Evolutionary conservation across 2,113 vertebrate species (phyloP), one percentile per base, ranked within the genome.

Genomic region (Bolborhynchus lineola): DNA sequence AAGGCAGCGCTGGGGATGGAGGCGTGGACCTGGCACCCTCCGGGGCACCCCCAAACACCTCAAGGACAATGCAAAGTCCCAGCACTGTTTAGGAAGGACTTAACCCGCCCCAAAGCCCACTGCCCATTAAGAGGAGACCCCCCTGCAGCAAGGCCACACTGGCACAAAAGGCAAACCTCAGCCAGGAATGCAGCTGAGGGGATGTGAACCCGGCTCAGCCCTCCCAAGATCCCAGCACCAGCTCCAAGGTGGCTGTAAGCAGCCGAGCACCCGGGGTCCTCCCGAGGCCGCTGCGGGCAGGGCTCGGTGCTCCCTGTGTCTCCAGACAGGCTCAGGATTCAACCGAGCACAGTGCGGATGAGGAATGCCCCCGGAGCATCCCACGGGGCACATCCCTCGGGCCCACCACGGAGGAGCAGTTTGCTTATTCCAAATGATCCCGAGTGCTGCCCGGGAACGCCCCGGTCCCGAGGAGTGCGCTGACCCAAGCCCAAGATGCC

Each of bases 401-500:
- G 11, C 35, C 41, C 11, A 1, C 31, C 78, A 20, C 13, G 16
- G 11, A 17, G 14, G 5, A 31, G 42, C 23, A 16, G 13, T 70
- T 53, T 5, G 44, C 55, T 82, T 11, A 7, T 71, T 46, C 42
- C 21, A 41, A 59, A 41, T 2, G 18, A 26, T 5, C 6, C 6
- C 1, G 15, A 50, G 39, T 39, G 39, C 39, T 39, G 21, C 52
- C 46, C 12, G 1, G 31, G 57, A n/a, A 59, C 15, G 15, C 57
- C 13, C 20, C 4, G 33, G 21, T 19, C 52, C 31, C 11, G 11
- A 1, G 5, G 35, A 19, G 17, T 5, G 4, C 16, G 59, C 21
- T 3, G 16, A 2, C 47, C 29, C 33, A 53, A 15, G n/a, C 2
- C 0, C 18, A 2, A 4, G 8, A 26, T 81, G 33, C 37, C 44